phyloP scores from a whole-genome alignment of 2,888 invertebrate genomes.

The Aspidiotus rigidus region DNA sequence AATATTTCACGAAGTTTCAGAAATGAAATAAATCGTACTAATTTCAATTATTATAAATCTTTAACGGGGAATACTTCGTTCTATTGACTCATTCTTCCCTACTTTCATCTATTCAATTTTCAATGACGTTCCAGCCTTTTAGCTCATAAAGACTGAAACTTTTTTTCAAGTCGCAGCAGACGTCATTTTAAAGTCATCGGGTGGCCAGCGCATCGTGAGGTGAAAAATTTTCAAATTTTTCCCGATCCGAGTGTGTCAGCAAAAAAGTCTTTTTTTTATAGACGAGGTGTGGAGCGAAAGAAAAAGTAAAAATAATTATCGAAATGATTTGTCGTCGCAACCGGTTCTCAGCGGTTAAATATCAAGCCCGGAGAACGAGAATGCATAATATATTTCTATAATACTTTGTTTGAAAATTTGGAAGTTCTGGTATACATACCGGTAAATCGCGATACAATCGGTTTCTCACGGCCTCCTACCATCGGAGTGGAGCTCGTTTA shows the following conservation, averaged over 20 bases:
- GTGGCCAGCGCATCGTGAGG: background rate
- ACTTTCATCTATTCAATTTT: too few species aligned
- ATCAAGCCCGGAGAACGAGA: background rate
- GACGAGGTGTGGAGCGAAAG: too few species aligned
- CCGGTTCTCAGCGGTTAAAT: conserved; percentile 27
- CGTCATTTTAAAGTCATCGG: too few species aligned
- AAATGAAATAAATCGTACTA: too few species aligned
- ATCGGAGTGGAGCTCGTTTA: conserved; percentile 6
- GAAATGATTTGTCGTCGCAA: conserved; percentile 29
- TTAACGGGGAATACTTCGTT: too few species aligned
- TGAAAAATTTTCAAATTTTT: background rate
- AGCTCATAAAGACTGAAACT: too few species aligned
- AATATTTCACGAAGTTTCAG: too few species aligned
- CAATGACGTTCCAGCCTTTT: too few species aligned
- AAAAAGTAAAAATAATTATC: conserved; percentile 24
- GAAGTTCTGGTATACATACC: conserved; percentile 25
- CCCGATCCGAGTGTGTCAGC: background rate
- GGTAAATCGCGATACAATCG: conserved; percentile 34
- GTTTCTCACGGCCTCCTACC: conserved; percentile 33
- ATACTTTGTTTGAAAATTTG: conserved; percentile 21
- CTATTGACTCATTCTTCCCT: too few species aligned
- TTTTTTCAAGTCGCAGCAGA: too few species aligned
- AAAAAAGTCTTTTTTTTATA: too few species aligned
- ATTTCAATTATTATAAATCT: too few species aligned
- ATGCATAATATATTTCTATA: background rate